These are phyloP conservation scores for Hypsibius dujardini DNA, from an alignment of 1,140 invertebrate species.

Conservation along the genomic window DNA sequence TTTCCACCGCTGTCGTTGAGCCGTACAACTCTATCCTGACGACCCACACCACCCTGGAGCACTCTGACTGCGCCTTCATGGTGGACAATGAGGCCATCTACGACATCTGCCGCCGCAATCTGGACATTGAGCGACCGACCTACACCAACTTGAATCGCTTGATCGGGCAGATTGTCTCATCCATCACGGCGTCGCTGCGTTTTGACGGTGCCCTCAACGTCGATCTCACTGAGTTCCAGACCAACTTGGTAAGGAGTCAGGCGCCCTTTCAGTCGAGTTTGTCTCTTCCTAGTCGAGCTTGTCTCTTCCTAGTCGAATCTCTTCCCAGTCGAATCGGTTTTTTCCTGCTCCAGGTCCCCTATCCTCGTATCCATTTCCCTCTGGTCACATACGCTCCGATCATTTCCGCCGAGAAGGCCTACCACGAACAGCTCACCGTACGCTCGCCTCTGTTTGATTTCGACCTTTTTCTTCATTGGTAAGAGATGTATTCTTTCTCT, in stretches of 20 bases:
- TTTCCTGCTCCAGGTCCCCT: constrained; percentile 25
- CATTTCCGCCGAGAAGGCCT: constrained; percentile 66
- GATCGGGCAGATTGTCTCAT: constrained; percentile 67
- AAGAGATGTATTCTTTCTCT: constrained; percentile 24
- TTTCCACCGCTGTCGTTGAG: constrained; percentile 34
- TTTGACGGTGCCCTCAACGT: constrained; percentile 75
- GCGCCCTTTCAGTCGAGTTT: neutral
- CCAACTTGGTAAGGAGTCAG: constrained; percentile 46
- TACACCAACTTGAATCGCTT: constrained; percentile 59
- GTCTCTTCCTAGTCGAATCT: neutral
- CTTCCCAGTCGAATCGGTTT: neutral
- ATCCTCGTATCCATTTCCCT: constrained; percentile 40
- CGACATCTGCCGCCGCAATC: constrained; percentile 68
- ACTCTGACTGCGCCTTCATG: constrained; percentile 40
- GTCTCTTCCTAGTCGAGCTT: neutral
- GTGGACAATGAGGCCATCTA: constrained; percentile 72
- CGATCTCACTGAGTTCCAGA: constrained; percentile 74
- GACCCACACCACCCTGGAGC: constrained; percentile 35
- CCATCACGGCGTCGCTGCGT: constrained; percentile 65
- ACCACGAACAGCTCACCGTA: constrained; percentile 55
- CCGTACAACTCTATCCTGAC: constrained; percentile 36
- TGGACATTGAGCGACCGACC: constrained; percentile 66
- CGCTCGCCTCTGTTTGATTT: neutral
- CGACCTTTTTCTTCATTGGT: neutral
- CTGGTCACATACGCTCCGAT: constrained; percentile 66